Evolutionary conservation across 2,888 invertebrate species (phyloP).

Genomic region (Drosophila barbarae): DNA sequence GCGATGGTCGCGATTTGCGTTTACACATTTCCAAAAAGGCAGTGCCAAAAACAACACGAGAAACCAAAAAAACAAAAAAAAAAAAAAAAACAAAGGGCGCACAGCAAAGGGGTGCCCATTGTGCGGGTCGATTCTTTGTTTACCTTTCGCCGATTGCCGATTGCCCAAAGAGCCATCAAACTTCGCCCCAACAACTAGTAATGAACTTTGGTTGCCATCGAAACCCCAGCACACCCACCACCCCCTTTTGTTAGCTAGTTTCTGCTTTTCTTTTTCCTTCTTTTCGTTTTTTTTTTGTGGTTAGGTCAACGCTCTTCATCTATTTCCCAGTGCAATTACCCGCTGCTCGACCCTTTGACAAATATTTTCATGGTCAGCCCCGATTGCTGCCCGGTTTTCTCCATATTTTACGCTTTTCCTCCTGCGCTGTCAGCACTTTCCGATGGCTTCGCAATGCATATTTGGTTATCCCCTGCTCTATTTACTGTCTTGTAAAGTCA

Average conservation of each 20-base stretch:
- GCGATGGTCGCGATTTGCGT: conserved; percentile 26
- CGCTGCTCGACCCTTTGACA: conserved; percentile 14
- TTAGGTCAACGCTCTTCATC: conserved; percentile 34
- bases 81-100: conserved; percentile 8
- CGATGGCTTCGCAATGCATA: conserved; percentile 6
- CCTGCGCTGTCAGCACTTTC: conserved; percentile 13
- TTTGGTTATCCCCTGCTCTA: neutral
- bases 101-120: neutral
- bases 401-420: conserved; percentile 4
- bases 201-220: conserved; percentile 42
- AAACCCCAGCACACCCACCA: conserved; percentile 6
- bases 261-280: neutral
- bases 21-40: conserved; percentile 41
- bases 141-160: conserved; percentile 56
- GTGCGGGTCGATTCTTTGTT: conserved; percentile 64
- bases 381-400: conserved; percentile 10
- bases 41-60: conserved; percentile 19
- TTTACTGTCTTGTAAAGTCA: neutral
- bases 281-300: conserved; percentile 7
- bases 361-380: conserved; percentile 41
- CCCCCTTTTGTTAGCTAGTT: conserved; percentile 8
- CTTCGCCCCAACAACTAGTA: conserved; percentile 36
- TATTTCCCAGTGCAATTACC: conserved; percentile 33
- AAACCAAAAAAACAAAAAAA: neutral
- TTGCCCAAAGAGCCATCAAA: conserved; percentile 31